Evolutionary conservation across 2,797 vertebrate genomes (phyloP).

Genomic region (Pogoniulus pusillus): DNA sequence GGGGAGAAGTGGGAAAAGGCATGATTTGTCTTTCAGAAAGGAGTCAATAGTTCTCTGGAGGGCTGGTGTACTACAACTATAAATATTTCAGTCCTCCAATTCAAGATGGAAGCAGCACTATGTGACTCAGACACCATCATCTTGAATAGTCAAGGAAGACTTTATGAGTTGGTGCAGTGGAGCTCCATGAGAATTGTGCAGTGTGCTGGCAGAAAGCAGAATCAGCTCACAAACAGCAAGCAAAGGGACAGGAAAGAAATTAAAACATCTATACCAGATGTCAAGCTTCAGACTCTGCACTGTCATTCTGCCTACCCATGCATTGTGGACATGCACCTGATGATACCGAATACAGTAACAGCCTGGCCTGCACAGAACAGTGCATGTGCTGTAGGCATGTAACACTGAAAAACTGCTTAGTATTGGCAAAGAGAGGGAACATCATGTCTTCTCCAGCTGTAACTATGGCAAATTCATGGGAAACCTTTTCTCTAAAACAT

Average conservation of each 20-base stretch:
- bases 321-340: background rate
- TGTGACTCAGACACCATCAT: background rate
- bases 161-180: background rate
- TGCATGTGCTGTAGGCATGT: background rate
- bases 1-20: background rate
- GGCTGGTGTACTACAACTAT: background rate
- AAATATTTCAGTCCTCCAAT: background rate
- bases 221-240: background rate
- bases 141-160: background rate
- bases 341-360: accelerated
- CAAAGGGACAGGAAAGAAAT: background rate
- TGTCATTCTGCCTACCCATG: background rate
- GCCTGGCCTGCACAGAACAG: background rate
- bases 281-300: background rate
- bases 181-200: background rate
- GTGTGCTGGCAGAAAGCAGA: background rate
- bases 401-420: background rate
- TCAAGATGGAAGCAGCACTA: background rate
- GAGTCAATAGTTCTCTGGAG: background rate
- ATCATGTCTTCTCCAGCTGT: slow-evolving; percentile 38
- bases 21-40: background rate
- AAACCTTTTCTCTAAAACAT: slow-evolving; percentile 2
- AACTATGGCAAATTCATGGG: background rate
- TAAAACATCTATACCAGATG: background rate
- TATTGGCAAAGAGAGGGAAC: slow-evolving; percentile 14